Conservation (phyloP, 2,797 vertebrate species). For the Bovichtus variegatus region DNA sequence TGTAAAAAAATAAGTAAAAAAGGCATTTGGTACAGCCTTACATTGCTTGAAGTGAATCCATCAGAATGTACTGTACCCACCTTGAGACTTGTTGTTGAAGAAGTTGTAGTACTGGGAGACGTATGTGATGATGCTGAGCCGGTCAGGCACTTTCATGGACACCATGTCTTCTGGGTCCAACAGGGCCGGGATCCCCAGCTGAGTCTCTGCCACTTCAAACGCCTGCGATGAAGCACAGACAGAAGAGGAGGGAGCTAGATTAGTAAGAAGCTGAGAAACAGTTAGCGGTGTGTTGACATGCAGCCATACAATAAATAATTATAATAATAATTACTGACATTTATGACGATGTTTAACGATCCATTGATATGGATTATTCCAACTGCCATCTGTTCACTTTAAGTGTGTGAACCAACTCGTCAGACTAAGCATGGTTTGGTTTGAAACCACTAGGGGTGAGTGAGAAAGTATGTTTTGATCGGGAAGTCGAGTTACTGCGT, state of each 20-base stretch:
- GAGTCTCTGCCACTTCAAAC: conserved; percentile 92
- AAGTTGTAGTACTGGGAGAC: conserved; percentile 98
- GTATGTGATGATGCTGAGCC: conserved; percentile 97
- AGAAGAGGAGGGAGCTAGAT: background rate
- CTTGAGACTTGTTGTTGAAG: conserved; percentile 89
- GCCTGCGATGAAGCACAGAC: conserved; percentile 61
- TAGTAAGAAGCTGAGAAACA: background rate
- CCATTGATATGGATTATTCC: background rate
- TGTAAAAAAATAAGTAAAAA: too few relatives aligned
- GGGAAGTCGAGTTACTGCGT: accelerated
- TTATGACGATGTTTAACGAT: background rate
- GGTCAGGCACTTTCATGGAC: conserved; percentile 95
- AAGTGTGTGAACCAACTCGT: background rate
- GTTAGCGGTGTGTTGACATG: background rate
- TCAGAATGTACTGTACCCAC: conserved; percentile 52
- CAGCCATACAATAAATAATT: background rate
- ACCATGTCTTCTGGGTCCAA: conserved; percentile 98
- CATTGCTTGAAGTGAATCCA: background rate
- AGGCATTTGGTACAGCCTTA: too few relatives aligned
- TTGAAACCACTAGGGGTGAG: background rate
- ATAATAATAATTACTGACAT: background rate
- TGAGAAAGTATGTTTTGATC: background rate
- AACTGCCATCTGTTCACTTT: background rate
- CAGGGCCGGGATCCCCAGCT: conserved; percentile 96
- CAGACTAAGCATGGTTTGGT: background rate